These are phyloP conservation scores for Cyphomyrus plagiostoma DNA, from an alignment of 2,113 vertebrate species.

Conservation along the genomic window DNA sequence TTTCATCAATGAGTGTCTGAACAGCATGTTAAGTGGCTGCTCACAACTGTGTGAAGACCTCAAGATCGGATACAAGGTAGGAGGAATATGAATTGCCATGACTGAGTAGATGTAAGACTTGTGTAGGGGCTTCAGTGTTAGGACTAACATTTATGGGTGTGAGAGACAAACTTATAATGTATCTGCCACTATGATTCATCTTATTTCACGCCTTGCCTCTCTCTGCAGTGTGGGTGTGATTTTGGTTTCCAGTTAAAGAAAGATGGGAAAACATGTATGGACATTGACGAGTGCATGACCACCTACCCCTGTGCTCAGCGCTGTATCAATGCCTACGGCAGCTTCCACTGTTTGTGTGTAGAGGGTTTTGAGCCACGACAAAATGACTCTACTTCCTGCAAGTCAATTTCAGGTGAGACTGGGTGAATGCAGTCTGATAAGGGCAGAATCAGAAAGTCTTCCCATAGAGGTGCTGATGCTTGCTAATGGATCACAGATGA, in stretches of 20 bases:
- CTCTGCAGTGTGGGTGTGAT: slow-evolving; percentile 83
- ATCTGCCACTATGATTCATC: not conserved
- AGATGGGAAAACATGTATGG: slow-evolving; percentile 83
- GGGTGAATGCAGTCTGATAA: not conserved
- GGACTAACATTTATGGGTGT: not conserved
- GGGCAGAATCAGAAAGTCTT: not conserved
- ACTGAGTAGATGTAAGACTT: not conserved
- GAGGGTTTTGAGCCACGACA: slow-evolving; percentile 79
- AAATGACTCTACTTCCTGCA: slow-evolving; percentile 84
- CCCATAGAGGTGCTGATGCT: not conserved
- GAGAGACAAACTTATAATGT: not conserved
- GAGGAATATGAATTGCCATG: not conserved
- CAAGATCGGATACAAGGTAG: slow-evolving; percentile 88
- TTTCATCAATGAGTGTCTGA: slow-evolving; percentile 89
- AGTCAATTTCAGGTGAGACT: slow-evolving; percentile 75
- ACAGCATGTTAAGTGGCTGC: slow-evolving; percentile 85
- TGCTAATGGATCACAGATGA: not conserved
- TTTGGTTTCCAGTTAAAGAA: slow-evolving; percentile 88
- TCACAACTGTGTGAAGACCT: slow-evolving; percentile 91
- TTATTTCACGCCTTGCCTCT: slow-evolving; percentile 14
- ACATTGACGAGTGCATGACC: slow-evolving; percentile 85
- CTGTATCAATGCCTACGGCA: slow-evolving; percentile 86
- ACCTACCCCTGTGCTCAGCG: slow-evolving; percentile 90
- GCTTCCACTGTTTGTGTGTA: slow-evolving; percentile 86
- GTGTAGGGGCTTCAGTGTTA: slow-evolving; percentile 19